Conservation (phyloP, 2,113 vertebrate species). For the Apeltes quadracus region DNA sequence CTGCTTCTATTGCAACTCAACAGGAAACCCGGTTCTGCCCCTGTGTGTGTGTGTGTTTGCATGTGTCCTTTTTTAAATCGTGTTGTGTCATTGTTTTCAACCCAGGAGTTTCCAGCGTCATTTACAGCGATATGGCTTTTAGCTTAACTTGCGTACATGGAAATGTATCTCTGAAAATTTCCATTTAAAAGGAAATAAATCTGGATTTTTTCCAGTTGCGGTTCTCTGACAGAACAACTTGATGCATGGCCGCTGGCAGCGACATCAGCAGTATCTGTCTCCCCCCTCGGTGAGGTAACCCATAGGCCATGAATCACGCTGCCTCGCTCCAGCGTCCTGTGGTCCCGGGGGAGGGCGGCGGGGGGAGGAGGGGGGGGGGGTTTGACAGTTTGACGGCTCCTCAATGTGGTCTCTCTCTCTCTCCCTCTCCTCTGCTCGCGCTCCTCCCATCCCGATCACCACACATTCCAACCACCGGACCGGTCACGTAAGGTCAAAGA, state of each 20-base stretch:
- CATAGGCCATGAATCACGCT: constrained; percentile 74
- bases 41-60: constrained; percentile 41
- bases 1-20: constrained; percentile 41
- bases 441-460: constrained; percentile 68
- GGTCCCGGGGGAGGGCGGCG: constrained; percentile 54
- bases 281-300: constrained; percentile 70
- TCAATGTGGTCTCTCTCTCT: constrained; percentile 65
- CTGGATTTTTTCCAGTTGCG: constrained; percentile 67
- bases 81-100: constrained; percentile 20
- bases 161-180: constrained; percentile 42
- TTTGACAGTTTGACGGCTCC: constrained; percentile 70
- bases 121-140: constrained; percentile 24
- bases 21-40: constrained; percentile 15
- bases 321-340: constrained; percentile 69
- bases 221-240: constrained; percentile 62
- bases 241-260: constrained; percentile 64
- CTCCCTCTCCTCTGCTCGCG: constrained; percentile 52
- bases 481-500: constrained; percentile 75
- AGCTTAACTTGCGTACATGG: constrained; percentile 8
- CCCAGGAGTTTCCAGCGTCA: constrained; percentile 5
- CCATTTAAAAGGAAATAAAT: constrained; percentile 57
- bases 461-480: constrained; percentile 72
- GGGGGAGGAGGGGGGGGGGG: constrained; percentile 29
- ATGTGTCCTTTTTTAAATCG: constrained; percentile 30
- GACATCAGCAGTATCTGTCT: constrained; percentile 63